These are phyloP conservation scores for Scytalopus superciliaris DNA, from an alignment of 2,113 vertebrate genomes.

Conservation along the genomic window DNA sequence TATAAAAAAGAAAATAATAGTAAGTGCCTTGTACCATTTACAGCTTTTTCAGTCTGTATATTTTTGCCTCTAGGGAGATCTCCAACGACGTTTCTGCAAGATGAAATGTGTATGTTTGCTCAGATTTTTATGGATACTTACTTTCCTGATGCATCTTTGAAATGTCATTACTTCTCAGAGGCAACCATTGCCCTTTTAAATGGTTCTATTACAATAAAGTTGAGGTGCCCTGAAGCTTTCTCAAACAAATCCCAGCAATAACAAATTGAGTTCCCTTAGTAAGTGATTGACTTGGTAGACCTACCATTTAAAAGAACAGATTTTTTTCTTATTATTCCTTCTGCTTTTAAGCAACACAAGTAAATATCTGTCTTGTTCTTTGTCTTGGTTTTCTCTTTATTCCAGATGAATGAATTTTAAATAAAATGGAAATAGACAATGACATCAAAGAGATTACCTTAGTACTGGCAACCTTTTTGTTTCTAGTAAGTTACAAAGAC, in stretches of 20 bases:
- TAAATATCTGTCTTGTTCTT: background rate
- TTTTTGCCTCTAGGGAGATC: background rate
- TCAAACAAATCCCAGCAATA: background rate
- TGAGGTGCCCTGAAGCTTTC: background rate
- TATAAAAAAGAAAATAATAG: background rate
- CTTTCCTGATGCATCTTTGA: background rate
- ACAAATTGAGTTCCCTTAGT: background rate
- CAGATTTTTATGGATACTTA: background rate
- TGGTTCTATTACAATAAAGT: background rate
- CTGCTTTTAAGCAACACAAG: background rate
- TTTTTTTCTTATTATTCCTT: background rate
- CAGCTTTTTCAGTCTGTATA: background rate
- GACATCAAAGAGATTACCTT: background rate
- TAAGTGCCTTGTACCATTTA: background rate
- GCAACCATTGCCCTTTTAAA: slow-evolving; percentile 31
- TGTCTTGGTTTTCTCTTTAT: background rate
- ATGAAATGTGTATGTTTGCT: background rate
- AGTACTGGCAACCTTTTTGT: slow-evolving; percentile 14
- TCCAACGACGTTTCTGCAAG: background rate
- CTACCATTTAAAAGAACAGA: background rate
- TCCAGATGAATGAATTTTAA: slow-evolving; percentile 7
- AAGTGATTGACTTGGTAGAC: background rate
- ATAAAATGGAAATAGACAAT: background rate
- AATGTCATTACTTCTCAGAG: slow-evolving; percentile 19
- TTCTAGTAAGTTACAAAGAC: slow-evolving; percentile 22